These are phyloP conservation scores for Gorsachius magnificus DNA, from an alignment of 2,797 vertebrate genomes.

Conservation along the genomic window DNA sequence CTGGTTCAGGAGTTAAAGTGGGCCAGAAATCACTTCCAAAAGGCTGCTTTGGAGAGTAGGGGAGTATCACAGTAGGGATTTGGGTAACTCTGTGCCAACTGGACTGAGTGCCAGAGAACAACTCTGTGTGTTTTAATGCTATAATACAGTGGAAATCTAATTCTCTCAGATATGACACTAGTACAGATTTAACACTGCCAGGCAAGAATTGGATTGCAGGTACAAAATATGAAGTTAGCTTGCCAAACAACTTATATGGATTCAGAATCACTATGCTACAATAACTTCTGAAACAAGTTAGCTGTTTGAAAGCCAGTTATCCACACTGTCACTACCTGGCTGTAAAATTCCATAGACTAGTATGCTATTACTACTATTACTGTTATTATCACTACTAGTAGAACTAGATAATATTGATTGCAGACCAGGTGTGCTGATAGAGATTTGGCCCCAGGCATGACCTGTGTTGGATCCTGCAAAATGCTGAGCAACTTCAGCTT, in stretches of 20 bases:
- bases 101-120: not conserved
- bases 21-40: not conserved
- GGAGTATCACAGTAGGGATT: not conserved
- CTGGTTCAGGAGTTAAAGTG: not conserved
- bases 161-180: not conserved
- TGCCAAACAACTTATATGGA: not conserved
- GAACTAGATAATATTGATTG: not conserved
- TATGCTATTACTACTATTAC: not conserved
- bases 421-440: not conserved
- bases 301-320: not conserved
- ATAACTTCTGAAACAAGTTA: not conserved
- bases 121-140: not conserved
- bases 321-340: not conserved
- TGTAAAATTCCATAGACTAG: not conserved
- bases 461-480: not conserved
- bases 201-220: not conserved
- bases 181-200: not conserved
- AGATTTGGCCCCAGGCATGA: not conserved
- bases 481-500: not conserved
- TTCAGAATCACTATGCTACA: not conserved
- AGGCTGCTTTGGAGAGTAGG: not conserved
- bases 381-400: not conserved
- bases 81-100: not conserved
- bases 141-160: not conserved
- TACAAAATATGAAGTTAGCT: not conserved